Conservation (phyloP, 37 sponge, comb jelly and placozoan genomes). For the Agelas oroides region DNA sequence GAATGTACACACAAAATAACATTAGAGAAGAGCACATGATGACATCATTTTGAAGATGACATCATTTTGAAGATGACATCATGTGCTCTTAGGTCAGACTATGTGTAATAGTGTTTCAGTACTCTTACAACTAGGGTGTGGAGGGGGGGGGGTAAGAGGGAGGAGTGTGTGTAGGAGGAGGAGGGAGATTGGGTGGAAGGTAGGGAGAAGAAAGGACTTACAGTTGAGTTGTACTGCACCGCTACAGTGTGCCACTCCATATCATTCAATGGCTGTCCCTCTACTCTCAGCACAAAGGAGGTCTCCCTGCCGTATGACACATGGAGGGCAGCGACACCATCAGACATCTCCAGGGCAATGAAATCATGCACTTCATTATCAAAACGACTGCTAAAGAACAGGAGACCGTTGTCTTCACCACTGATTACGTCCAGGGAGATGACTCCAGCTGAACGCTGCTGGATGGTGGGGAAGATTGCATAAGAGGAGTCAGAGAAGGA, state of each 20-base stretch:
- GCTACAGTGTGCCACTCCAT: constrained; percentile 53
- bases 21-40: background rate
- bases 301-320: constrained; percentile 47
- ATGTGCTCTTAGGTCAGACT: too few relatives aligned
- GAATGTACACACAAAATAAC: background rate
- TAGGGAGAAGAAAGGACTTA: constrained; percentile 26
- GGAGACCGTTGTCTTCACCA: constrained; percentile 25
- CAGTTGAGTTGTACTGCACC: constrained; percentile 44
- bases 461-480: constrained; percentile 55
- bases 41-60: background rate
- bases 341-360: constrained; percentile 40
- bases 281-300: background rate
- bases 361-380: constrained; percentile 37
- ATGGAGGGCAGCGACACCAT: background rate
- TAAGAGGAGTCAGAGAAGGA: constrained; percentile 51
- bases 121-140: too few relatives aligned
- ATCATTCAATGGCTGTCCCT: constrained; percentile 28
- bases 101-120: too few relatives aligned
- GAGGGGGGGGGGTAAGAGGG: too few relatives aligned
- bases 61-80: too few relatives aligned
- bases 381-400: constrained; percentile 61
- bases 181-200: too few relatives aligned
- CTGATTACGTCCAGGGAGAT: constrained; percentile 69
- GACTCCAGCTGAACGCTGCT: background rate
- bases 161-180: too few relatives aligned